phyloP scores from a whole-genome alignment of 1,140 invertebrate genomes.

The Alviniconcha marisindica region DNA sequence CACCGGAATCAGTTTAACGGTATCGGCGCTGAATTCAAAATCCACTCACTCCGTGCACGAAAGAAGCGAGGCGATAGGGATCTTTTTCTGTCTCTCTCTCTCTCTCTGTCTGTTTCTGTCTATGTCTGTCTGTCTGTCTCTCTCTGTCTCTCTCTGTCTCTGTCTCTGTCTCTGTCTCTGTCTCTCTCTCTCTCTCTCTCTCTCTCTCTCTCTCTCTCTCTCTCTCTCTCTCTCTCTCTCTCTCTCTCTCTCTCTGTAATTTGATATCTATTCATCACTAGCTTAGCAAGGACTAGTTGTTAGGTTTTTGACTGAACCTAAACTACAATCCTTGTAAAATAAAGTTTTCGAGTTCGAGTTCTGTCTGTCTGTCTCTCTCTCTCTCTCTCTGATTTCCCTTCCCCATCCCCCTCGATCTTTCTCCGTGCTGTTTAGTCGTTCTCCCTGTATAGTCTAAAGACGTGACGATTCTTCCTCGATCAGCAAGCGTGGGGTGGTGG shows the following conservation, averaged over 20 bases:
- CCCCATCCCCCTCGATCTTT: background rate
- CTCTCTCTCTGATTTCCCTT: too few species aligned
- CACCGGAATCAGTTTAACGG: conserved; percentile 34
- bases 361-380: too few species aligned
- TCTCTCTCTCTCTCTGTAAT: background rate
- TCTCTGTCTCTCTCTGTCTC: too few species aligned
- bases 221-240: background rate
- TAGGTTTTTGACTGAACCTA: too few species aligned
- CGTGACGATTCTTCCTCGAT: too few species aligned
- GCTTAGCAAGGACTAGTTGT: too few species aligned
- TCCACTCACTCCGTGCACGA: background rate
- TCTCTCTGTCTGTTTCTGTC: background rate
- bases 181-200: background rate
- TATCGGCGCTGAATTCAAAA: conserved; percentile 34
- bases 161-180: too few species aligned
- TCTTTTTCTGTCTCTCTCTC: background rate
- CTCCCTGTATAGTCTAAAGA: background rate
- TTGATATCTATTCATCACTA: too few species aligned
- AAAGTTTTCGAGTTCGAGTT: too few species aligned
- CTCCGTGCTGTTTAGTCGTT: background rate
- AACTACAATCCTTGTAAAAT: too few species aligned
- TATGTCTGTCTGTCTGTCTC: too few species aligned
- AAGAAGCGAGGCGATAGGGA: background rate
- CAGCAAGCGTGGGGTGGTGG: too few species aligned
- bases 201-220: background rate